Conservation (phyloP, 2,888 invertebrate species). For the Gastrophysa polygoni region DNA sequence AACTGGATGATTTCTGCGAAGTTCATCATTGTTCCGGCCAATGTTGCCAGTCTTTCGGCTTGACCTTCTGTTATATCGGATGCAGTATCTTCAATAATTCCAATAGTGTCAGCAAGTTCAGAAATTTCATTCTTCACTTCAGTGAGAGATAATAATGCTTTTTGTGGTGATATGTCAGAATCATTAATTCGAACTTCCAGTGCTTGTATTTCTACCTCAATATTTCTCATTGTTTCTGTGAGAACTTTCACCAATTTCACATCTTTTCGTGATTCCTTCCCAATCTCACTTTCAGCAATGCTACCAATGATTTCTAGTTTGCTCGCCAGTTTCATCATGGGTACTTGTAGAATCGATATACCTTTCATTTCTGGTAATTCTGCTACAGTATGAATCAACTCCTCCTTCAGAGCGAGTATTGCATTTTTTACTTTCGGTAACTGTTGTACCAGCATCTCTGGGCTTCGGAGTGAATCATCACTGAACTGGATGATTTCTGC, state of each 20-base stretch:
- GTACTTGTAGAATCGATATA: constrained; percentile 13
- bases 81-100: neutral
- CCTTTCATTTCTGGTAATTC: neutral
- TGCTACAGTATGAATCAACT: neutral
- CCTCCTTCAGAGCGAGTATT: constrained; percentile 14
- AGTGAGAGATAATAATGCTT: constrained; percentile 33
- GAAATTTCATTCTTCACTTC: constrained; percentile 18
- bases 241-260: constrained; percentile 15
- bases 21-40: neutral
- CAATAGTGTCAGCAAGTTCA: constrained; percentile 12
- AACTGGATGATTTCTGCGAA: constrained; percentile 22
- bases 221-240: constrained; percentile 12
- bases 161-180: constrained; percentile 18
- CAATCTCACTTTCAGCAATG: neutral
- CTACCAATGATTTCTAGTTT: constrained; percentile 17
- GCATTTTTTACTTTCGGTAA: constrained; percentile 30
- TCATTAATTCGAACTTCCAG: constrained; percentile 29
- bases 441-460: constrained; percentile 20
- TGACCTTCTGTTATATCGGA: neutral
- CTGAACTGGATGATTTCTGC: too few species aligned
- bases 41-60: neutral
- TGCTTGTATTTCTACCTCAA: constrained; percentile 25
- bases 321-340: constrained; percentile 18
- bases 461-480: constrained; percentile 19
- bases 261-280: constrained; percentile 16